These are phyloP conservation scores for Dreissena polymorpha DNA, from an alignment of 1,140 invertebrate genomes.

Conservation along the genomic window DNA sequence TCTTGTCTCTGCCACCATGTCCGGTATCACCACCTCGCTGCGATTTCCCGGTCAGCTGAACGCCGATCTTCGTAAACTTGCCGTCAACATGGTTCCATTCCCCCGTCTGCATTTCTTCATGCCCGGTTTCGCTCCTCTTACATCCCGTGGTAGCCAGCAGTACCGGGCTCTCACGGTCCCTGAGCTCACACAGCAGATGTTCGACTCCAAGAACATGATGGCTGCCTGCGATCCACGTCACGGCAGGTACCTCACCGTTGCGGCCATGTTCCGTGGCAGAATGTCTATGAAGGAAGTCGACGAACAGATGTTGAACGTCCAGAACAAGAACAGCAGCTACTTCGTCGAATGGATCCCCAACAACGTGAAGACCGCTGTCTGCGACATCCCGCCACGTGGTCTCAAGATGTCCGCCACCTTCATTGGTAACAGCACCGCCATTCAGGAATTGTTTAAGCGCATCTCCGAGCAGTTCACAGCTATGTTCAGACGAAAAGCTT, in stretches of 20 bases:
- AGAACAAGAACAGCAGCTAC: conserved; percentile 84
- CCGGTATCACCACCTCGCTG: conserved; percentile 90
- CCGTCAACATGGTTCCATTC: conserved; percentile 89
- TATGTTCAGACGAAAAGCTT: conserved; percentile 85
- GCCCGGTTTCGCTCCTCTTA: conserved; percentile 88
- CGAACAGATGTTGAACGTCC: conserved; percentile 79
- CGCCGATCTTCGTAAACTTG: conserved; percentile 91
- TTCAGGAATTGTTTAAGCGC: conserved; percentile 93
- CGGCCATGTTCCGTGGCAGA: conserved; percentile 94
- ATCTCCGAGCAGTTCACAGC: conserved; percentile 84
- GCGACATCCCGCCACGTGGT: conserved; percentile 82
- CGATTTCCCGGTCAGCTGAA: conserved; percentile 92
- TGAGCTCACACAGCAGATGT: conserved; percentile 85
- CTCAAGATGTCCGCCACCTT: conserved; percentile 81
- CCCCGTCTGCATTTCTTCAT: conserved; percentile 91
- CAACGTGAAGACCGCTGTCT: conserved; percentile 84
- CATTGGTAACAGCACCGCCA: conserved; percentile 90
- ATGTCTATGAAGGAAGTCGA: conserved; percentile 98
- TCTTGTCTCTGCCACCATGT: conserved; percentile 84
- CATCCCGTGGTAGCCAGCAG: conserved; percentile 82
- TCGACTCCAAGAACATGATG: conserved; percentile 90
- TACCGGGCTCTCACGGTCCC: conserved; percentile 82
- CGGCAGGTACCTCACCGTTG: conserved; percentile 88
- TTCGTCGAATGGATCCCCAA: conserved; percentile 98
- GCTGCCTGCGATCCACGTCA: conserved; percentile 87